Percentiles rank a stretch among this genome's conserved stretches.
Evolutionary conservation across 2,113 vertebrate genomes (phyloP).

Genomic region (Laticauda laticaudata): DNA sequence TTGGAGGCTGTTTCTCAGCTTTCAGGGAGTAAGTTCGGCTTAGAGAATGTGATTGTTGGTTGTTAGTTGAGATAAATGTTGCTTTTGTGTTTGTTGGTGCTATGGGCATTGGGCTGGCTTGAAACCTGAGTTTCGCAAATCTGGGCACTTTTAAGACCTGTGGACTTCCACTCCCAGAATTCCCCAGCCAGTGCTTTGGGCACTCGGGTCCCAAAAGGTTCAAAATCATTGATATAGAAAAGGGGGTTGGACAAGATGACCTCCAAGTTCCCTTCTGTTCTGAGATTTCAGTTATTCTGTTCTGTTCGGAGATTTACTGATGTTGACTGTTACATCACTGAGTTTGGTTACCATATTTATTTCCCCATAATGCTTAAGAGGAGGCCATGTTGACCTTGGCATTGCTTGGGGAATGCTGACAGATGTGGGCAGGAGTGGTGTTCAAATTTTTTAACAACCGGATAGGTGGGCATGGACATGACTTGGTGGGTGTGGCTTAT

Average conservation of each 20-base stretch:
- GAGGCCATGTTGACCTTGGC: not conserved
- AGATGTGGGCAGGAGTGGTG: not conserved
- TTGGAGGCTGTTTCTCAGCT: not conserved
- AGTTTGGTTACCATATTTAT: not conserved
- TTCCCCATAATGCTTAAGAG: not conserved
- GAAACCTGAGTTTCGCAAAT: fast-evolving
- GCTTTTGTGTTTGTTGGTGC: not conserved
- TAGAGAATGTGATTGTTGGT: not conserved
- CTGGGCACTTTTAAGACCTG: not conserved
- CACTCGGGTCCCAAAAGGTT: too few species aligned
- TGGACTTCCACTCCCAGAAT: too few species aligned
- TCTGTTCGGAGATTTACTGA: not conserved
- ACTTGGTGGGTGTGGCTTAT: too few species aligned
- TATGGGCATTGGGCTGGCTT: not conserved
- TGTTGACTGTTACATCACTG: not conserved
- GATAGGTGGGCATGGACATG: too few species aligned
- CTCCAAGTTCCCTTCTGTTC: too few species aligned
- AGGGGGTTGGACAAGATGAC: too few species aligned
- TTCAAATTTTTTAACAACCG: too few species aligned
- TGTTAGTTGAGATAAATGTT: not conserved
- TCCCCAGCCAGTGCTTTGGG: too few species aligned
- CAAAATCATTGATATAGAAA: too few species aligned
- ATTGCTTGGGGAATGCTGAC: not conserved
- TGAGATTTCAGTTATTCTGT: too few species aligned
- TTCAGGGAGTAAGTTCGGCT: not conserved